A percentile compares a stretch with the other conserved stretches of the same genome.
phyloP scores from a whole-genome alignment of 1,140 invertebrate species.

The Colletes gigas region DNA sequence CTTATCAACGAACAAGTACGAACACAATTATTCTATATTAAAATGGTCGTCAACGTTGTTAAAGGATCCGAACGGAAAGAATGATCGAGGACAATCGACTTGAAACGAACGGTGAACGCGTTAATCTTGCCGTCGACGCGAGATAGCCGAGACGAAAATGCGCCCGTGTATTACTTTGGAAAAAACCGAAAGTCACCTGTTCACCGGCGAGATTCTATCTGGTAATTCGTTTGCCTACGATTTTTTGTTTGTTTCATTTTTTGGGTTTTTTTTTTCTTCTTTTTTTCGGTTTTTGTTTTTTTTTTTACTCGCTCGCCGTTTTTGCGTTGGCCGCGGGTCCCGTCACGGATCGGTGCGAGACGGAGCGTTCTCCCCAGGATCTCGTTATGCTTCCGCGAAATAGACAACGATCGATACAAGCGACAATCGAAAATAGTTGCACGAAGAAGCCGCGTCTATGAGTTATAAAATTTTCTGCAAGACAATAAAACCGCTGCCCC shows the following conservation, averaged over 20 bases:
- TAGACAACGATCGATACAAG: conserved; percentile 58
- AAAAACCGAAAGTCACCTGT: not conserved
- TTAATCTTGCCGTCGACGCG: conserved; percentile 8
- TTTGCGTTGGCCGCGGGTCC: not conserved
- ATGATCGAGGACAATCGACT: not conserved
- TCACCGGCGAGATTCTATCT: conserved; percentile 17
- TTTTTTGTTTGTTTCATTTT: not conserved
- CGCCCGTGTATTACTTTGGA: conserved; percentile 20
- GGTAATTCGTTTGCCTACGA: not conserved
- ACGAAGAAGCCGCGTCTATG: conserved; percentile 66
- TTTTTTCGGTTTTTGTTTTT: not conserved
- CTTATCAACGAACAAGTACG: not conserved
- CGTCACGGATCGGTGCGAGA: not conserved
- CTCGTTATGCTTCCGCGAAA: conserved; percentile 45
- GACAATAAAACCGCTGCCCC: conserved; percentile 64
- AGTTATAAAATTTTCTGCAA: conserved; percentile 66
- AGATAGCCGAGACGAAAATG: conserved; percentile 13
- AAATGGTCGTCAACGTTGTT: not conserved
- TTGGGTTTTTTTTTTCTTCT: not conserved
- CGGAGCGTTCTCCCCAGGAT: not conserved
- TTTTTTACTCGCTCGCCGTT: conserved; percentile 5
- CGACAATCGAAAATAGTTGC: conserved; percentile 66
- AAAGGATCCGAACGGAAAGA: not conserved
- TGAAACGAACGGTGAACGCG: not conserved
- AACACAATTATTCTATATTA: conserved; percentile 2